Base-by-base conservation (phyloP, 2,888 invertebrate species). In the Esperia sulphurella region DNA sequence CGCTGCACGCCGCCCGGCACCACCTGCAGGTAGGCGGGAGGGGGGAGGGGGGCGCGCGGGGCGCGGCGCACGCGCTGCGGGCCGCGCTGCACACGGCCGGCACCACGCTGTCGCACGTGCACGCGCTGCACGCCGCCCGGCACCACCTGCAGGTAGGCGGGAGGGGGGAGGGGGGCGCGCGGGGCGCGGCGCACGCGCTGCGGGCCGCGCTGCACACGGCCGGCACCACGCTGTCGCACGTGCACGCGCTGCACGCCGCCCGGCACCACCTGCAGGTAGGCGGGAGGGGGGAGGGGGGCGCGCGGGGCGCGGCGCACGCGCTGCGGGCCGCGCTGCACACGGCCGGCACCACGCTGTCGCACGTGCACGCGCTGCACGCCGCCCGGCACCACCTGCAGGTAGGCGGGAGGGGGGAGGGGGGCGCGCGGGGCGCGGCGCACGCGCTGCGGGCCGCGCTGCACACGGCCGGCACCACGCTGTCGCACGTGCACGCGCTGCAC, bases 401-500 rank as follows among this genome's bases (percentile, higher is more conserved):
- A 90, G 4, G n/a, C n/a, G n/a, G n/a, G n/a, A n/a, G n/a, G n/a
- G 41, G 67, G 0, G 65, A 72, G 54, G 96, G 96, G 54, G 94
- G 96, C 57, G 97, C 96, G 79, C 86, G 97, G 51, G 95, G 94
- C 69, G 97, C 96, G 28, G 96, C 97, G n/a, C 92, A 94, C 68
- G 91, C 95, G 40, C 77, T 93, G 35, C 71, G 69, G 35, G 74
- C 69, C 0, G 89, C 89, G 0, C 85, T 97, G 14, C 93, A 94
- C 21, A 93, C 93, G 58, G 95, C 95, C 6, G 93, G 94, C 68
- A 95, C 94, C 8, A 93, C 93, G 31, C 85, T 98, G 29, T 92
- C 94, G 47, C 94, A 94, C 49, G 96, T 98, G 0, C 96, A 96
- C 66, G 98, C 96, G 4, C 86, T 98, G 28, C 91, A 94, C 54